These are phyloP conservation scores for Microctenopoma steveboyesi DNA, from an alignment of 2,797 vertebrate genomes.

Conservation along the genomic window DNA sequence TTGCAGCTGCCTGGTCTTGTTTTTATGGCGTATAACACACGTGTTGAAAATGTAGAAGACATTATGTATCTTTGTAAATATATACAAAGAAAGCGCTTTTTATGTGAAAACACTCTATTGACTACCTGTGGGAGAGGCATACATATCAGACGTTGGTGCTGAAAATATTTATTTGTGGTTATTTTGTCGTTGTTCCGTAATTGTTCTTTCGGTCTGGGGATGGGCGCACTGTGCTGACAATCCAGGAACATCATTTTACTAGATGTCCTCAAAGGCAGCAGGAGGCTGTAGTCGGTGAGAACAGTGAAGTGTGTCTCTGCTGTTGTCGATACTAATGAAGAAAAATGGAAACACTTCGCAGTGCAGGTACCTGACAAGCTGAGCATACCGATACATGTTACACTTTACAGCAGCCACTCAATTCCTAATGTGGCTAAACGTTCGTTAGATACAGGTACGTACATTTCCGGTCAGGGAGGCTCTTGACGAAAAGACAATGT, in stretches of 20 bases:
- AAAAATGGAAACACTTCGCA: background rate
- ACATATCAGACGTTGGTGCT: no score
- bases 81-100: no score
- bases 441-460: background rate
- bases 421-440: no score
- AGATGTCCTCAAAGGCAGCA: constrained; percentile 17
- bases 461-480: background rate
- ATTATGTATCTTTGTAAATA: no score
- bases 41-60: background rate
- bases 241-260: accelerated
- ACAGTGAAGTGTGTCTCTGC: background rate
- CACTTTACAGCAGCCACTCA: no score
- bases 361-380: background rate
- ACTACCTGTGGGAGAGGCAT: no score
- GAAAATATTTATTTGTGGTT: background rate
- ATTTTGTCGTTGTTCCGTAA: background rate
- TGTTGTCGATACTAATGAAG: background rate
- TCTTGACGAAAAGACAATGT: no score
- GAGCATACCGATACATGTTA: background rate
- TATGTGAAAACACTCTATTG: no score
- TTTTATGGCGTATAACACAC: background rate
- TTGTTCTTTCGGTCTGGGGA: background rate
- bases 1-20: background rate
- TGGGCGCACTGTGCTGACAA: background rate
- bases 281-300: accelerated